Percentiles rank a stretch among this genome's conserved stretches.
Evolutionary conservation across 2,113 vertebrate genomes (phyloP).

Genomic region (Elephas maximus): DNA sequence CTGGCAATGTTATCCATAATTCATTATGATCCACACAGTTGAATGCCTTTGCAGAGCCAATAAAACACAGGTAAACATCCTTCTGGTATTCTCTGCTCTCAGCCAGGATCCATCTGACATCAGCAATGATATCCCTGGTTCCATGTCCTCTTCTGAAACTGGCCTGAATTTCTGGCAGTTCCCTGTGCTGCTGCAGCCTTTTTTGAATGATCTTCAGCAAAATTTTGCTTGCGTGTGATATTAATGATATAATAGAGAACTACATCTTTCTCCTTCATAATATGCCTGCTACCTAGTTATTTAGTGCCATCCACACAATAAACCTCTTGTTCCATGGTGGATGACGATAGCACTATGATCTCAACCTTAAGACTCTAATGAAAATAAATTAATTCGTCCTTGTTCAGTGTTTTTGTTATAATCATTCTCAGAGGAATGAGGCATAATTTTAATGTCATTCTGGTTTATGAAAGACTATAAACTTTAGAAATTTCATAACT

Average conservation of each 20-base stretch:
- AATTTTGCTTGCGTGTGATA: too few species aligned
- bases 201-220: too few species aligned
- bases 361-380: neutral
- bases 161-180: too few species aligned
- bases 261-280: neutral
- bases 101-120: too few species aligned
- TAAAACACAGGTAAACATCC: too few species aligned
- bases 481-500: slow-evolving; percentile 80
- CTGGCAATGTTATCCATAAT: too few species aligned
- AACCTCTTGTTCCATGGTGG: slow-evolving; percentile 59
- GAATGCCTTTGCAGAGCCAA: too few species aligned
- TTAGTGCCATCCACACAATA: slow-evolving; percentile 1
- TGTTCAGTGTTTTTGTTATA: slow-evolving; percentile 61
- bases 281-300: slow-evolving; percentile 29
- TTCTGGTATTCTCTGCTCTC: too few species aligned
- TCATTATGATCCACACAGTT: too few species aligned
- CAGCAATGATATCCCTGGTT: too few species aligned
- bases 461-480: slow-evolving; percentile 82
- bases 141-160: too few species aligned
- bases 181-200: too few species aligned
- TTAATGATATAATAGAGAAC: neutral
- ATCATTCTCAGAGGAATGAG: slow-evolving; percentile 71
- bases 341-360: slow-evolving; percentile 52
- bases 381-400: slow-evolving; percentile 73
- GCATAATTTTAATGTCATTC: slow-evolving; percentile 72